Percentiles rank a stretch among this genome's conserved stretches.
These are phyloP conservation scores for Uloborus plumipes DNA, from an alignment of 2,888 invertebrate genomes.

Conservation along the genomic window DNA sequence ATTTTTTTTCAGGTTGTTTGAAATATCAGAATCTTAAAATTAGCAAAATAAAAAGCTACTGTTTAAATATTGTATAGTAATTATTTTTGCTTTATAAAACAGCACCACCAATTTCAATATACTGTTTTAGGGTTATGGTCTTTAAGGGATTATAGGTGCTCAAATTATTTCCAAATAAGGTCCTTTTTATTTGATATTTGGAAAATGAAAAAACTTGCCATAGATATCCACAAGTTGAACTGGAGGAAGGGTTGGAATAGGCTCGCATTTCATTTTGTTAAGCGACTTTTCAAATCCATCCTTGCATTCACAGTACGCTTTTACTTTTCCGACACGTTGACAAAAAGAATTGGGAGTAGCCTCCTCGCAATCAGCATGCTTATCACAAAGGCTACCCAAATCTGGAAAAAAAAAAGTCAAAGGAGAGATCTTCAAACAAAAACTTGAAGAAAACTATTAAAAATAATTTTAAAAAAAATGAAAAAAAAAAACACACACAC, in stretches of 20 bases:
- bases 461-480: too few species aligned
- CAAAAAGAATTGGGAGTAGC: constrained; percentile 46
- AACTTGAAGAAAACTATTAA: too few species aligned
- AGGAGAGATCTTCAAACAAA: background rate
- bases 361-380: constrained; percentile 49
- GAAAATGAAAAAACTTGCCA: constrained; percentile 5
- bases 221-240: background rate
- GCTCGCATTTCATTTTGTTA: constrained; percentile 20
- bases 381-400: constrained; percentile 39
- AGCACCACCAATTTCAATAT: too few species aligned
- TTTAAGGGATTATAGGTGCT: too few species aligned
- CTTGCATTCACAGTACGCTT: constrained; percentile 43
- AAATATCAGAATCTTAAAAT: too few species aligned
- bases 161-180: too few species aligned
- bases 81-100: too few species aligned
- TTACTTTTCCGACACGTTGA: constrained; percentile 5
- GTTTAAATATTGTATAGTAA: too few species aligned
- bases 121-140: too few species aligned
- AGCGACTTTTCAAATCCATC: constrained; percentile 29
- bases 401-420: constrained; percentile 25
- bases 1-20: too few species aligned
- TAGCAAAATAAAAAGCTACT: too few species aligned
- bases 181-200: background rate
- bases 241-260: background rate
- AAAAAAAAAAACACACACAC: too few species aligned